Evolutionary conservation across 2,113 vertebrate species (phyloP).

Genomic region (Nanger granti): DNA sequence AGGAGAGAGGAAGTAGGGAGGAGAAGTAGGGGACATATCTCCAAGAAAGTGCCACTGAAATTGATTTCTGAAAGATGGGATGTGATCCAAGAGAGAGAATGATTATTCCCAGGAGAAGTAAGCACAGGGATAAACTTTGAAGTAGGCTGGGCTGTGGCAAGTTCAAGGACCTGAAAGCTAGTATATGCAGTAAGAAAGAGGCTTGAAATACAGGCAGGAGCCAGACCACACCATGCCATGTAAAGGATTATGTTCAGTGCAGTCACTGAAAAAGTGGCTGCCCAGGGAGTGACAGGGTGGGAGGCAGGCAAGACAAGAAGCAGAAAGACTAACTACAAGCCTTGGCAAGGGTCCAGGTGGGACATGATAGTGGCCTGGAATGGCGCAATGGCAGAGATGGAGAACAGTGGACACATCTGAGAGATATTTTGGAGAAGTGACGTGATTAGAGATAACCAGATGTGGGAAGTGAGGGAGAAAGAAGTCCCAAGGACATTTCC

Average conservation of each 20-base stretch:
- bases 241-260: background rate
- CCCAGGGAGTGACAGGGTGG: slow-evolving; percentile 52
- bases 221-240: background rate
- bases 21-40: background rate
- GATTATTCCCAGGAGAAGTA: background rate
- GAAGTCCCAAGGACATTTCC: background rate
- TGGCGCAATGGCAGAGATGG: background rate
- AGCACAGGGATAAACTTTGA: background rate
- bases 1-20: background rate
- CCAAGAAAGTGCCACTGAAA: background rate
- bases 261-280: background rate
- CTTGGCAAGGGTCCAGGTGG: background rate
- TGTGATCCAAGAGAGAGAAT: background rate
- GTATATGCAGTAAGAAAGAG: background rate
- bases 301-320: background rate
- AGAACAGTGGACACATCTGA: background rate
- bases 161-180: background rate
- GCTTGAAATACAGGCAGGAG: background rate
- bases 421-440: background rate
- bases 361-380: background rate
- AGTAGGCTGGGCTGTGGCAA: slow-evolving; percentile 28
- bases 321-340: background rate
- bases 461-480: background rate
- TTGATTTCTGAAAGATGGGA: background rate
- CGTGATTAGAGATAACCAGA: background rate